phyloP scores from a whole-genome alignment of 2,113 vertebrate species.

The Chaenocephalus aceratus region DNA sequence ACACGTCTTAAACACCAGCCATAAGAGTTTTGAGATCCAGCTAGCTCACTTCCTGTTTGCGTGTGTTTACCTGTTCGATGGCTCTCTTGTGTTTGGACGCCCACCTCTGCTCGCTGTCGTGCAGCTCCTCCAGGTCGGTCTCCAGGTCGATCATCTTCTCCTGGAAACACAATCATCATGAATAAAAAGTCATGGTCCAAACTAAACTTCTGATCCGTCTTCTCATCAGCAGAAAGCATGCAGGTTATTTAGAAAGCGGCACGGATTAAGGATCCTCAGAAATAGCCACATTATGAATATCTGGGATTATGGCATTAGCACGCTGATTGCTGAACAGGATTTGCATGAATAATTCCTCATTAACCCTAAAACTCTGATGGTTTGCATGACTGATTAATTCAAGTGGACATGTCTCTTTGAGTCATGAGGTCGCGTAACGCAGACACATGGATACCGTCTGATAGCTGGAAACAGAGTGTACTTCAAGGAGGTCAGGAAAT shows the following conservation, averaged over 20 bases:
- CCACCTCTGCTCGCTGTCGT: constrained; percentile 82
- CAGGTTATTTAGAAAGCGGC: constrained; percentile 25
- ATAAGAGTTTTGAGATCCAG: accelerated
- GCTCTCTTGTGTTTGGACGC: constrained; percentile 80
- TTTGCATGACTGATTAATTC: constrained; percentile 59
- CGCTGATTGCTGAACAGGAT: constrained; percentile 58
- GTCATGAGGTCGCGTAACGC: constrained; percentile 28
- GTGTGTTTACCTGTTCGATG: constrained; percentile 78
- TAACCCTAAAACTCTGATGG: constrained; percentile 63
- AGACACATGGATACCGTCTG: constrained; percentile 6
- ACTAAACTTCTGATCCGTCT: not conserved
- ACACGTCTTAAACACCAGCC: not conserved
- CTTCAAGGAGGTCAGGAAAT: not conserved
- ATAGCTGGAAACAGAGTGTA: not conserved
- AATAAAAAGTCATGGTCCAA: not conserved
- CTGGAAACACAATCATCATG: constrained; percentile 54
- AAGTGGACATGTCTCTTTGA: constrained; percentile 57
- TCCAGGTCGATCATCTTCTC: constrained; percentile 84
- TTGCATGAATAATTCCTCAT: constrained; percentile 68
- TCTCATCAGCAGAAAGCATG: constrained; percentile 6
- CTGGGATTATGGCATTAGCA: constrained; percentile 59
- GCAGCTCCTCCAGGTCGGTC: constrained; percentile 82
- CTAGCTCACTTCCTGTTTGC: not conserved
- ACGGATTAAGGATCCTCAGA: constrained; percentile 47
- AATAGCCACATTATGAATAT: constrained; percentile 44